Percentiles rank a stretch among this genome's conserved stretches.
phyloP scores from a whole-genome alignment of 2,797 vertebrate genomes.

The Sebastes iracundus region DNA sequence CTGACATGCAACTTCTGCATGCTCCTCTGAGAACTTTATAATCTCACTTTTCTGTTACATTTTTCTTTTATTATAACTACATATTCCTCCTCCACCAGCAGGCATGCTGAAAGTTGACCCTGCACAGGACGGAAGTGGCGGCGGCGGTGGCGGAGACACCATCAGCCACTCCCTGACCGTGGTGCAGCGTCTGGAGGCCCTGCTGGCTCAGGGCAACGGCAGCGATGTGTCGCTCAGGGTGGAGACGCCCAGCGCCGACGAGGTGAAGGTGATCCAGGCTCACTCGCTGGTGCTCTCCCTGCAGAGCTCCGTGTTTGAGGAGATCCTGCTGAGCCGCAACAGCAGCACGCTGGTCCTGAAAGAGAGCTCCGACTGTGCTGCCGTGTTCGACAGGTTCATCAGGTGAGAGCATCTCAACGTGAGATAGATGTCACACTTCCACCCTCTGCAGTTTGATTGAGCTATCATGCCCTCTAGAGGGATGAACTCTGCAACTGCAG shows the following conservation, averaged over 20 bases:
- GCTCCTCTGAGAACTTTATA: no score
- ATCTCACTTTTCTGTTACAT: neutral
- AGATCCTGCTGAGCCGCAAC: slow-evolving; percentile 85
- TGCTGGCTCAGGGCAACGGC: slow-evolving; percentile 87
- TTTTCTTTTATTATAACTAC: neutral
- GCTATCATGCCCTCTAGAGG: slow-evolving; percentile 22
- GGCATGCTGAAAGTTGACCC: slow-evolving; percentile 80
- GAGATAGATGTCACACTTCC: neutral
- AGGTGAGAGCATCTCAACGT: slow-evolving; percentile 73
- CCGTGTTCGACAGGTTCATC: slow-evolving; percentile 92
- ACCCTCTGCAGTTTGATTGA: neutral
- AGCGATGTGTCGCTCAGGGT: slow-evolving; percentile 90
- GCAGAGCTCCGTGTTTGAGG: slow-evolving; percentile 89
- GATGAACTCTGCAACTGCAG: slow-evolving; percentile 2
- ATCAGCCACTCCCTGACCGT: slow-evolving; percentile 90
- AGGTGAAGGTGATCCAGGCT: slow-evolving; percentile 90
- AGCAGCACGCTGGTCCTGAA: slow-evolving; percentile 77
- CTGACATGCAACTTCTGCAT: neutral
- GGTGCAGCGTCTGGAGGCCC: slow-evolving; percentile 88
- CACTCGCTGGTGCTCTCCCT: slow-evolving; percentile 91
- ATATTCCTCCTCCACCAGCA: neutral
- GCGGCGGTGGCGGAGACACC: slow-evolving; percentile 55
- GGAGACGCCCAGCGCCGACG: slow-evolving; percentile 84
- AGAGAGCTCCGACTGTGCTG: slow-evolving; percentile 85
- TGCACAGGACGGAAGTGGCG: slow-evolving; percentile 54